A percentile compares a stretch with the other conserved stretches of the same genome.
These are phyloP conservation scores for Aphelenchoides avenae DNA, from an alignment of 1,140 invertebrate genomes.

Conservation along the genomic window DNA sequence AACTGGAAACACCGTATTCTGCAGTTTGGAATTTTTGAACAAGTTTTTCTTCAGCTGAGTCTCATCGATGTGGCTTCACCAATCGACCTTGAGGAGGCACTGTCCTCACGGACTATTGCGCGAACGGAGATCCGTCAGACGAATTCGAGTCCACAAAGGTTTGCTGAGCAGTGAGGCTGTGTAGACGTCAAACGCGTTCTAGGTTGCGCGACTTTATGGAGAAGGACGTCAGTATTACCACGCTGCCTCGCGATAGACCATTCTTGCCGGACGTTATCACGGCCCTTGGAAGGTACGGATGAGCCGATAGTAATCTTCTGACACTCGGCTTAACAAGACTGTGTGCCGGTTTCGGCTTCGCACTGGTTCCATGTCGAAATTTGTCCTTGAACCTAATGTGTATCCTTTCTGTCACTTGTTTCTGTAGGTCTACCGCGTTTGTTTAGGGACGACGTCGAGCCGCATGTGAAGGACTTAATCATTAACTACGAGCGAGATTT, in stretches of 20 bases:
- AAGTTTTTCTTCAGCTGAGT: conserved; percentile 24
- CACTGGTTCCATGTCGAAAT: conserved; percentile 22
- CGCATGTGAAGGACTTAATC: conserved; percentile 3
- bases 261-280: conserved; percentile 13
- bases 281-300: conserved; percentile 17
- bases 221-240: conserved; percentile 42
- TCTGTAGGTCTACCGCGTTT: neutral
- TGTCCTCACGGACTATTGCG: conserved; percentile 40
- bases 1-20: neutral
- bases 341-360: neutral
- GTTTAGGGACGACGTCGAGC: neutral
- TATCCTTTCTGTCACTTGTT: conserved; percentile 24
- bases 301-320: too few relatives aligned
- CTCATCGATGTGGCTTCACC: conserved; percentile 31
- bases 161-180: neutral
- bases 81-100: conserved; percentile 51
- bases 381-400: conserved; percentile 42
- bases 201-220: conserved; percentile 46
- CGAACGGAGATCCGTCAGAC: conserved; percentile 33
- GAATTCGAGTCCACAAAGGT: conserved; percentile 34
- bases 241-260: conserved; percentile 31
- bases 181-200: conserved; percentile 28
- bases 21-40: neutral
- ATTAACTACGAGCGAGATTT: conserved; percentile 3
- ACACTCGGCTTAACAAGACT: too few relatives aligned